These are phyloP conservation scores for Channa argus DNA, from an alignment of 2,113 vertebrate species.

Conservation along the genomic window DNA sequence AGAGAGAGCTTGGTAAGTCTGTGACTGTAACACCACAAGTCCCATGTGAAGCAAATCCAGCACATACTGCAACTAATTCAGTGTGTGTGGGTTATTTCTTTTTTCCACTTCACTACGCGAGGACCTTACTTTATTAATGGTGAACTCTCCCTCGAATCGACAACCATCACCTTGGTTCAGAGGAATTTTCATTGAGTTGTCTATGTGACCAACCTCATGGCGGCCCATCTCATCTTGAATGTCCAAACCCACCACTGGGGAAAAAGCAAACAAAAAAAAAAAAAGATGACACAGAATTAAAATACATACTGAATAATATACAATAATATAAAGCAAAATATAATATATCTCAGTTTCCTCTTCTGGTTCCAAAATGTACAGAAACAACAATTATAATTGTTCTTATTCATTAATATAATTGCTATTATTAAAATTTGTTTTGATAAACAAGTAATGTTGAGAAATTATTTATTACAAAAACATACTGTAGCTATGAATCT, in stretches of 20 bases:
- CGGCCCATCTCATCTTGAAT: slow-evolving; percentile 99
- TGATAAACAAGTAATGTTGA: too few species aligned
- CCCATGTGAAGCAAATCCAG: not conserved
- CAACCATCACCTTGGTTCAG: slow-evolving; percentile 92
- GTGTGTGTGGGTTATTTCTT: not conserved
- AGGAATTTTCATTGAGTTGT: slow-evolving; percentile 97
- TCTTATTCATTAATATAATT: too few species aligned
- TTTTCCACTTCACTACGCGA: not conserved
- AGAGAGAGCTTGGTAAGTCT: not conserved
- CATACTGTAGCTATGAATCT: too few species aligned
- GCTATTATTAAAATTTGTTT: too few species aligned
- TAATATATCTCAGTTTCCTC: not conserved
- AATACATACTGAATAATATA: not conserved
- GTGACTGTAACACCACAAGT: not conserved
- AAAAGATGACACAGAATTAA: not conserved
- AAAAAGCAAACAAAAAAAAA: not conserved
- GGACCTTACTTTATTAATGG: slow-evolving; percentile 93
- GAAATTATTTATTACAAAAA: too few species aligned
- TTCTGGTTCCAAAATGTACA: not conserved
- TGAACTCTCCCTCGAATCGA: slow-evolving; percentile 97
- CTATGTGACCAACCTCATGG: slow-evolving; percentile 97
- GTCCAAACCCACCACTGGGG: slow-evolving; percentile 95
- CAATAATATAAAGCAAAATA: not conserved
- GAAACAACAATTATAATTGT: too few species aligned
- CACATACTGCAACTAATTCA: not conserved